Conservation (phyloP, 1,140 invertebrate species). For the Pissodes strobi region DNA sequence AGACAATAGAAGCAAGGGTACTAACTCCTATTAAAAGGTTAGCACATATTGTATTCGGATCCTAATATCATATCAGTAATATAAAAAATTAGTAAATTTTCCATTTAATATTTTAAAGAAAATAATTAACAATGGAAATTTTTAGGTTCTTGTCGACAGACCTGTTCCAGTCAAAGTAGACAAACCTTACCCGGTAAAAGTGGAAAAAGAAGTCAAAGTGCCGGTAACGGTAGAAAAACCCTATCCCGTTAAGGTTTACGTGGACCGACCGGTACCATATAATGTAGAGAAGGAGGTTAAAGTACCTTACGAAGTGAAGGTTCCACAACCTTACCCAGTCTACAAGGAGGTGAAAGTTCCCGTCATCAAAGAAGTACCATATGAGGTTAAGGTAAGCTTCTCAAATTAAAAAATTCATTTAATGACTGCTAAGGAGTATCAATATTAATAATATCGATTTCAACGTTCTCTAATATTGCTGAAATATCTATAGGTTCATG, state of each 20-base stretch:
- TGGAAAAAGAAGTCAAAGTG: conserved; percentile 73
- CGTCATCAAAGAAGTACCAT: conserved; percentile 67
- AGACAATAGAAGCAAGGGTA: no score
- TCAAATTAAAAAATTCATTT: no score
- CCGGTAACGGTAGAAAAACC: conserved; percentile 70
- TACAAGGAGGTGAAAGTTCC: conserved; percentile 69
- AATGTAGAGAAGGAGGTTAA: conserved; percentile 63
- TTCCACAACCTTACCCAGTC: conserved; percentile 69
- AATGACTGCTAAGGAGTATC: no score
- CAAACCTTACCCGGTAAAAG: conserved; percentile 71
- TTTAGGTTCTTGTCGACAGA: conserved; percentile 67
- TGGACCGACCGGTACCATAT: conserved; percentile 68
- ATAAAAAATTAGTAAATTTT: no score
- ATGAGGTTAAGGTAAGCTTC: conserved; percentile 62
- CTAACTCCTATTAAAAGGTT: no score
- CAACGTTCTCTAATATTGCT: no score
- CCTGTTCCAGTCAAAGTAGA: conserved; percentile 66
- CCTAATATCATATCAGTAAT: no score
- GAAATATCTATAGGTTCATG: conserved; percentile 35
- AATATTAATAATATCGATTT: no score
- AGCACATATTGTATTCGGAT: no score
- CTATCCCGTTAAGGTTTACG: conserved; percentile 67
- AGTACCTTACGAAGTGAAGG: conserved; percentile 60
- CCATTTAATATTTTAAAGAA: no score
- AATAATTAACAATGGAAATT: not conserved